Conservation (phyloP, 2,888 invertebrate genomes). For the Dioctria rufipes region DNA sequence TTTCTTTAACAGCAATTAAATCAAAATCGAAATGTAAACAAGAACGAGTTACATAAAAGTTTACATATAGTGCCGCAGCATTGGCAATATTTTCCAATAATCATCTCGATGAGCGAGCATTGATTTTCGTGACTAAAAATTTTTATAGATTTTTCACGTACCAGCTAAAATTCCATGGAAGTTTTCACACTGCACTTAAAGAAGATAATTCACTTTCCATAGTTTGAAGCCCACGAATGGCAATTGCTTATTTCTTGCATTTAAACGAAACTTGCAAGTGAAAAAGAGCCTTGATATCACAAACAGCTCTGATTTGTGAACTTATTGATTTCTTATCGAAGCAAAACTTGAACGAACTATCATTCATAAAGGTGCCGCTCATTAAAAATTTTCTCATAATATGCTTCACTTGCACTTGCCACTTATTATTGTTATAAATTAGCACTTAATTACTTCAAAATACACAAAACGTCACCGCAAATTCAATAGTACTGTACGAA, state of each 20-base stretch:
- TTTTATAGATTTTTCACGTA: constrained; percentile 22
- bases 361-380: constrained; percentile 20
- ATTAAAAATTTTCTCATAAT: constrained; percentile 8
- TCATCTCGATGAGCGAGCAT: constrained; percentile 23
- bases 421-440: too few species aligned
- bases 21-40: constrained; percentile 12
- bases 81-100: constrained; percentile 38
- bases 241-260: not conserved
- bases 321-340: constrained; percentile 28
- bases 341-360: not conserved
- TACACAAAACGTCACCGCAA: too few species aligned
- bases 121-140: constrained; percentile 20
- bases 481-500: too few species aligned
- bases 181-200: constrained; percentile 10
- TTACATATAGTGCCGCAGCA: constrained; percentile 19
- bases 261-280: not conserved
- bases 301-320: constrained; percentile 25
- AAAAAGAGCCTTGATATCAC: not conserved
- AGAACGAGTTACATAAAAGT: constrained; percentile 28
- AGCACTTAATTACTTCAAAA: too few species aligned
- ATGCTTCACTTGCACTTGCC: not conserved
- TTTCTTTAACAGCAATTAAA: not conserved
- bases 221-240: not conserved
- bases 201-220: not conserved
- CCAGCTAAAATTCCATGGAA: not conserved